These are phyloP conservation scores for Montipora capricornis DNA, from an alignment of 64 coral and sea anemone genomes.

Conservation along the genomic window DNA sequence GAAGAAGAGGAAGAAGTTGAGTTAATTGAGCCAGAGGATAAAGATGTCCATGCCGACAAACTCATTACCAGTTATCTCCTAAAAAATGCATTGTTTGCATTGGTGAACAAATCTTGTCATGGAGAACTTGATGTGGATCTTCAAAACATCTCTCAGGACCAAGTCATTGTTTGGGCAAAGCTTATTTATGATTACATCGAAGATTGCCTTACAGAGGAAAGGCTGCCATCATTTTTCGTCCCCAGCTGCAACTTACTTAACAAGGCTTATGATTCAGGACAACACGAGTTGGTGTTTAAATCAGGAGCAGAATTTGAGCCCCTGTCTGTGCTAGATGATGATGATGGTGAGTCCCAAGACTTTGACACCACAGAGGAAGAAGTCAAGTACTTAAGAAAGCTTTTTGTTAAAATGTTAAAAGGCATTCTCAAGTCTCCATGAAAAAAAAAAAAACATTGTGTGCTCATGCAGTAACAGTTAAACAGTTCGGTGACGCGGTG, in stretches of 20 bases:
- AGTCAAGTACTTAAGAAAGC: conserved; percentile 30
- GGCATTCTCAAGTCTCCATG: conserved; percentile 20
- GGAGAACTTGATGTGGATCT: conserved; percentile 45
- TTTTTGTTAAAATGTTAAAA: conserved; percentile 48
- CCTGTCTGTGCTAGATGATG: conserved; percentile 22
- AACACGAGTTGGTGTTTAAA: conserved; percentile 48
- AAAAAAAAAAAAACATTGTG: neutral
- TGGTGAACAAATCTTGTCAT: conserved; percentile 44
- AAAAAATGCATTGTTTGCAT: conserved; percentile 44
- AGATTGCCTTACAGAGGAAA: conserved; percentile 39
- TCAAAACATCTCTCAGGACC: conserved; percentile 29
- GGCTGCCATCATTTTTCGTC: conserved; percentile 37
- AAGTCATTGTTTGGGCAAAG: conserved; percentile 34
- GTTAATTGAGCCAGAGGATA: conserved; percentile 45
- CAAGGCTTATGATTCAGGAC: conserved; percentile 32
- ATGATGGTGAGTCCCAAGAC: conserved; percentile 34
- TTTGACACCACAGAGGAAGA: conserved; percentile 18
- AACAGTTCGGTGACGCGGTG: too few species aligned
- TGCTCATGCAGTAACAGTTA: too few species aligned
- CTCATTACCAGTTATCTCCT: conserved; percentile 44
- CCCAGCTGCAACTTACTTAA: conserved; percentile 58
- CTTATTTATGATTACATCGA: conserved; percentile 46
- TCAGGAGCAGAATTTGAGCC: conserved; percentile 63
- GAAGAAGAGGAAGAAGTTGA: conserved; percentile 33
- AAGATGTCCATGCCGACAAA: conserved; percentile 51